Evolutionary conservation across 2,113 vertebrate species (phyloP).

Genomic region (Microtus montanus): DNA sequence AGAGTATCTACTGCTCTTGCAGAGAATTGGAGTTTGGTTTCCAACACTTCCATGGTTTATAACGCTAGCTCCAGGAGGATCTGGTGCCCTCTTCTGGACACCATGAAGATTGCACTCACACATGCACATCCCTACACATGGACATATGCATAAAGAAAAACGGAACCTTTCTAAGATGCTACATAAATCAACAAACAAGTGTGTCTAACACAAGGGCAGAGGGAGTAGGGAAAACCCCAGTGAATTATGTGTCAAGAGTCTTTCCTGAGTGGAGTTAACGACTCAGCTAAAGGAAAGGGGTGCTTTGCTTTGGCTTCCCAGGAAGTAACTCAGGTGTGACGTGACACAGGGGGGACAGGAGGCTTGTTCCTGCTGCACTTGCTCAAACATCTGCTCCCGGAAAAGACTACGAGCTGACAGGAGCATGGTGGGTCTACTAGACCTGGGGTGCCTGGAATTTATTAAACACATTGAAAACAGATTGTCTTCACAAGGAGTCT

Average conservation of each 20-base stretch:
- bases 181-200: background rate
- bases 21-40: background rate
- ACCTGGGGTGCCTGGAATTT: background rate
- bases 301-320: background rate
- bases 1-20: background rate
- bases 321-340: background rate
- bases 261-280: background rate
- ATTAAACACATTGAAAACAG: slow-evolving; percentile 3
- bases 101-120: background rate
- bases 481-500: background rate
- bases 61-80: background rate
- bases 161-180: background rate
- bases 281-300: background rate
- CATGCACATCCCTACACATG: background rate
- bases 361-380: background rate
- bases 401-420: background rate
- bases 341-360: background rate
- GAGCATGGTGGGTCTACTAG: background rate
- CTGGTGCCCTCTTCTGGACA: background rate
- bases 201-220: background rate
- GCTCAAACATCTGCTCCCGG: background rate
- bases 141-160: background rate
- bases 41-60: background rate
- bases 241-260: background rate
- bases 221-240: background rate